Conservation (phyloP, 1,140 invertebrate genomes). For the Drosophila tristis region DNA sequence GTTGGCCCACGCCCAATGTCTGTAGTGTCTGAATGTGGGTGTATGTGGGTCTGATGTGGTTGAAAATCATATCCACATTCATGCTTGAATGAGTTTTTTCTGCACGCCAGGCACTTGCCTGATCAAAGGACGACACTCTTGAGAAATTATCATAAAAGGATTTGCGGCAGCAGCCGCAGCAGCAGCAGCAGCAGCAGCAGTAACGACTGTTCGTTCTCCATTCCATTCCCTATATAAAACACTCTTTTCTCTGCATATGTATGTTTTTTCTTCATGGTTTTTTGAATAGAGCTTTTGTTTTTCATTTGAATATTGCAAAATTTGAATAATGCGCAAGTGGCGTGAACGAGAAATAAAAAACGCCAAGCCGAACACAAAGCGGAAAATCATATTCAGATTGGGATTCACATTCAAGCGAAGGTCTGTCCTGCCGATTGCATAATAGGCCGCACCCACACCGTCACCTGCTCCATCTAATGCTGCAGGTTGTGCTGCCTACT, state of each 20-base stretch:
- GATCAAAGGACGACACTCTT: slow-evolving; percentile 83
- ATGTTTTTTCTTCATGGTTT: no score
- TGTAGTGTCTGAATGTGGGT: slow-evolving; percentile 24
- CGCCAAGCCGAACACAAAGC: slow-evolving; percentile 6
- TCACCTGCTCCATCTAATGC: slow-evolving; percentile 8
- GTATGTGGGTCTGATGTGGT: slow-evolving; percentile 56
- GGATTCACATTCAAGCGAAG: slow-evolving; percentile 1
- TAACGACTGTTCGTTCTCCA: slow-evolving; percentile 26
- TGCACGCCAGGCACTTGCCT: slow-evolving; percentile 73
- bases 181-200: slow-evolving; percentile 25
- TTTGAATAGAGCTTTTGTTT: slow-evolving; percentile 79
- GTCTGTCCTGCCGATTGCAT: slow-evolving; percentile 57
- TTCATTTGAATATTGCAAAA: slow-evolving; percentile 74
- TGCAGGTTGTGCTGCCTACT: no score
- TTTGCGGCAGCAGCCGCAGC: slow-evolving; percentile 59
- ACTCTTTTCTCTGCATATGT: slow-evolving; percentile 10
- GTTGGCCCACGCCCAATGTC: slow-evolving; percentile 6
- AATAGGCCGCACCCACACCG: slow-evolving; percentile 48
- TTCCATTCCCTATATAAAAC: slow-evolving; percentile 25
- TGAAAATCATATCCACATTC: slow-evolving; percentile 79
- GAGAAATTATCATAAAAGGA: slow-evolving; percentile 84
- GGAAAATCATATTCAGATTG: slow-evolving; percentile 54
- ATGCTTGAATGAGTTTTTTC: slow-evolving; percentile 82
- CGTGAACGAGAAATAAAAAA: slow-evolving; percentile 56
- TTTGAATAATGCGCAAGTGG: slow-evolving; percentile 83